Evolutionary conservation across 1,140 invertebrate genomes (phyloP).

Genomic region (Oryctes rhinoceros): DNA sequence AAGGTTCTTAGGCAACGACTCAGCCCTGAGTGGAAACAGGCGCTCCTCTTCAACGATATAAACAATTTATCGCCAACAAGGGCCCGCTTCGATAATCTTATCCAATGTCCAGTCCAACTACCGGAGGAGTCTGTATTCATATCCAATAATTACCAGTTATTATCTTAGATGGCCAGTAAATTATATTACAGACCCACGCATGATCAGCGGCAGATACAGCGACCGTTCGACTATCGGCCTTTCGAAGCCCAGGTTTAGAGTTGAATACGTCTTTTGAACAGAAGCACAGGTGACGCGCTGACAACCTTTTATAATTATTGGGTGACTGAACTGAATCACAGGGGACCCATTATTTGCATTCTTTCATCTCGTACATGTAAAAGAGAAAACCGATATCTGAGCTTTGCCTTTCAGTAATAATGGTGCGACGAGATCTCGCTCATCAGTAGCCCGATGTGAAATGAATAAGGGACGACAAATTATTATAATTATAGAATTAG

Average conservation of each 20-base stretch:
- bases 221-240: conserved; percentile 22
- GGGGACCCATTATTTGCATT: conserved; percentile 40
- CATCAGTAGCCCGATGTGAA: conserved; percentile 25
- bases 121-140: conserved; percentile 40
- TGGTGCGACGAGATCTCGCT: conserved; percentile 22
- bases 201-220: conserved; percentile 26
- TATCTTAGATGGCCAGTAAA: conserved; percentile 42
- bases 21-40: conserved; percentile 6
- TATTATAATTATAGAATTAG: conserved; percentile 33
- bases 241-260: conserved; percentile 26
- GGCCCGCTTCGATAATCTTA: conserved; percentile 35
- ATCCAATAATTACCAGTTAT: conserved; percentile 41
- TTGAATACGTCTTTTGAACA: conserved; percentile 23
- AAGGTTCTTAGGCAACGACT: conserved; percentile 25
- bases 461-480: conserved; percentile 32
- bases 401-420: conserved; percentile 31
- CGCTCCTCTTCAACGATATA: conserved; percentile 31
- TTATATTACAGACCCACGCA: conserved; percentile 41
- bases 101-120: conserved; percentile 38
- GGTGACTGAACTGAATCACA: conserved; percentile 39
- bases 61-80: conserved; percentile 40
- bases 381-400: conserved; percentile 14
- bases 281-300: conserved; percentile 43
- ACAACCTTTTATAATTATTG: conserved; percentile 43
- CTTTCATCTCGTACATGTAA: conserved; percentile 26